phyloP scores from a whole-genome alignment of 2,888 invertebrate species.

The Eustalomyia histrio region DNA sequence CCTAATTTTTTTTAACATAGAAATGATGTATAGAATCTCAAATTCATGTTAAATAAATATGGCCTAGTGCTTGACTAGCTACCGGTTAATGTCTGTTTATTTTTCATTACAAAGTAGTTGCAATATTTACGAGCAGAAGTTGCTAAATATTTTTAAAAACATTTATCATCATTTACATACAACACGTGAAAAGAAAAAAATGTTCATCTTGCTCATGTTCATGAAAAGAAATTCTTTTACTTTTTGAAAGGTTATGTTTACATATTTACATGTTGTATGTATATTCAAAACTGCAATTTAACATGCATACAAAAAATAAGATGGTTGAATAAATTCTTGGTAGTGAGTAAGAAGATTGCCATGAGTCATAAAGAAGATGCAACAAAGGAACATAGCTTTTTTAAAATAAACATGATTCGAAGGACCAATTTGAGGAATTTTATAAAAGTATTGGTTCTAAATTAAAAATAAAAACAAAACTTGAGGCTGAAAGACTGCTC shows the following conservation, averaged over 20 bases:
- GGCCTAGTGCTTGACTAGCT: conserved; percentile 43
- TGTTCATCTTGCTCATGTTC: conserved; percentile 4
- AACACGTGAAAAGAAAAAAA: conserved; percentile 6
- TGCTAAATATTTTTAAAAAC: conserved; percentile 23
- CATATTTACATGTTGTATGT: conserved; percentile 9
- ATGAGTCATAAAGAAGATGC: not conserved
- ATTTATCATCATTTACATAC: conserved; percentile 53
- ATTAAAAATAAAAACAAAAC: no score
- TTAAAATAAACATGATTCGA: not conserved
- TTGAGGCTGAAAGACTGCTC: no score
- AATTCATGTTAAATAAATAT: conserved; percentile 39
- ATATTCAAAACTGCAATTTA: not conserved
- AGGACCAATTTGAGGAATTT: no score
- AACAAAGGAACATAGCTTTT: not conserved
- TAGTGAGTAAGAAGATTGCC: not conserved
- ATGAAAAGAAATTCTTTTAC: conserved; percentile 16
- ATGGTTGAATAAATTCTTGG: not conserved
- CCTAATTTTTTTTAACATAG: not conserved
- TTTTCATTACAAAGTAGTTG: not conserved
- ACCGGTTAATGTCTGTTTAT: conserved; percentile 34
- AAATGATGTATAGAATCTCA: conserved; percentile 10
- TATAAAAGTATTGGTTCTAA: no score
- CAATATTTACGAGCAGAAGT: not conserved
- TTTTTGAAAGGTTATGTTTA: conserved; percentile 29
- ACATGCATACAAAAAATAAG: conserved; percentile 1